Evolutionary conservation across 2,888 invertebrate species (phyloP), one percentile per base, ranked within the genome.

Genomic region (Clunio marinus): DNA sequence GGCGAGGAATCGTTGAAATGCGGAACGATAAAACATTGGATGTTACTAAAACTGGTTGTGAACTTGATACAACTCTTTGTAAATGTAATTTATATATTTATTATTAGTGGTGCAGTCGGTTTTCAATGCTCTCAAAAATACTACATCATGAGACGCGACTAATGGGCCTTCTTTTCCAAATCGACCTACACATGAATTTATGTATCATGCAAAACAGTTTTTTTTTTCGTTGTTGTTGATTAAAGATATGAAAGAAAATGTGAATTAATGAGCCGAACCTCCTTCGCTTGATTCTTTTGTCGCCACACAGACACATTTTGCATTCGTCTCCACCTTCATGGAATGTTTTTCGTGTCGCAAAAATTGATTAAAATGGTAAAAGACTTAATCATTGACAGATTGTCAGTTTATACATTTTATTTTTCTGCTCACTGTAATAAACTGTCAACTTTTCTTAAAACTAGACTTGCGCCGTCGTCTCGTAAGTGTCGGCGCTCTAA

Each of bases 41-140:
- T 13, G 10, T 5, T n/a, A 2, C 10, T 2, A 15, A 41, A 41
- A 41, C 41, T 41, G 41, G 41, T 41, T 41, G 41, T 41, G 41
- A 2, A 41, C 41, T 41, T 32, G 59, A 59, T 59, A 59, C 15
- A 10, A 10, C 15, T 59, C 59, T 28, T 28, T 59, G 35, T 32
- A 59, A 59, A 59, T 59, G 59, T 20, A 58, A 58, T 58, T 58
- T 58, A 58, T n/a, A n/a, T n/a, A n/a, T 58, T 58, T 58, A 58
- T 58, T 58, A 58, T 58, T 58, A 24, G 57, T 17, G 59, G 59
- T 32, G 17, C 28, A 59, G 28, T 59, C 15, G 2, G 10, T 41
- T n/a, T n/a, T 41, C 41, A n/a, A 10, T 3, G 2, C 41, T 41
- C 41, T 41, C 10, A 5, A 5, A 15, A 32, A 41, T 41, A 10